phyloP scores from a whole-genome alignment of 2,797 vertebrate genomes.

The Macropus fuliginosus region DNA sequence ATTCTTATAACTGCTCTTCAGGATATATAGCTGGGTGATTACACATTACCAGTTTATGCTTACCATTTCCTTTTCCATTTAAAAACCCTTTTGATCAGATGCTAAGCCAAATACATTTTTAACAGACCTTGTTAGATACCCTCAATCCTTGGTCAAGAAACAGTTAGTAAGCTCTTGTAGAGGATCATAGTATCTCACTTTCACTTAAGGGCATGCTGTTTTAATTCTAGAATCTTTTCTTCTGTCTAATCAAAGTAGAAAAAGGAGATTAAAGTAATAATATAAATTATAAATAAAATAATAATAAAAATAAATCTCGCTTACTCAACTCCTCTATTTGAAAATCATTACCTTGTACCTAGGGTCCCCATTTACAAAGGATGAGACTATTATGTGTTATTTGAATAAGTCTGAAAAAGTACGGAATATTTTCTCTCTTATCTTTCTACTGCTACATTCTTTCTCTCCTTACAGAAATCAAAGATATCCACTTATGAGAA shows the following conservation, averaged over 20 bases:
- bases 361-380: neutral
- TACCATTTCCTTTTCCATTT: neutral
- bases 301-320: too few species aligned
- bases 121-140: neutral
- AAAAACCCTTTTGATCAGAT: neutral
- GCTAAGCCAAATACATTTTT: neutral
- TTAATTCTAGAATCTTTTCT: neutral
- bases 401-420: slow-evolving; percentile 13
- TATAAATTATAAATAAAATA: too few species aligned
- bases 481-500: slow-evolving; percentile 99
- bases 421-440: slow-evolving; percentile 13
- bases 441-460: slow-evolving; percentile 50
- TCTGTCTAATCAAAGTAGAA: neutral
- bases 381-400: neutral
- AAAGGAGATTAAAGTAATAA: neutral
- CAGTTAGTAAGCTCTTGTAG: neutral
- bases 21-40: neutral
- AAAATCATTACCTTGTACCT: neutral
- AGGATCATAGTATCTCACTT: neutral
- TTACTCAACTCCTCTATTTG: neutral
- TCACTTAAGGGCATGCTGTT: neutral
- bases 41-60: neutral
- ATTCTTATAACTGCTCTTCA: neutral
- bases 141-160: neutral
- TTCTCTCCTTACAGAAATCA: slow-evolving; percentile 91